Evolutionary conservation across 1,140 invertebrate species (phyloP).

Genomic region (Drosophila sulfurigaster): DNA sequence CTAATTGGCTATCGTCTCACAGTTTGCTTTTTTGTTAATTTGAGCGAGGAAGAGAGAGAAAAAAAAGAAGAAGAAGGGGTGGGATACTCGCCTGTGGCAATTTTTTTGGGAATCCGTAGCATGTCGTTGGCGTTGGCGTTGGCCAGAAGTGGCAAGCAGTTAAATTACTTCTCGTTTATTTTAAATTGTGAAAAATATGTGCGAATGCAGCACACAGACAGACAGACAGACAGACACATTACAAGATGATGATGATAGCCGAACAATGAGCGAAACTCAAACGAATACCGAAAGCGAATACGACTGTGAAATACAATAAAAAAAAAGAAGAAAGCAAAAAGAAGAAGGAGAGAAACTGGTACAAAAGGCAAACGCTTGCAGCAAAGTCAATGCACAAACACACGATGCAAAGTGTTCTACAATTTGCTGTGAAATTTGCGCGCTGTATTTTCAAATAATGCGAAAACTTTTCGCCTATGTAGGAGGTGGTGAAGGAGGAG

Average conservation of each 20-base stretch:
- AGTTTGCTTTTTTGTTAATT: slow-evolving; percentile 40
- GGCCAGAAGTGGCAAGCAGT: slow-evolving; percentile 58
- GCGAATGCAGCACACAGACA: slow-evolving; percentile 55
- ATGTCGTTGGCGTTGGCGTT: slow-evolving; percentile 17
- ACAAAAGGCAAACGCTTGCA: slow-evolving; percentile 31
- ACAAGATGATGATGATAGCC: slow-evolving; percentile 74
- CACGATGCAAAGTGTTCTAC: slow-evolving; percentile 71
- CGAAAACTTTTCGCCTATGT: slow-evolving; percentile 79
- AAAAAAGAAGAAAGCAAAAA: slow-evolving; percentile 16
- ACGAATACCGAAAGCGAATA: slow-evolving; percentile 34
- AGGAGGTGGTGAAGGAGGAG: slow-evolving; percentile 22
- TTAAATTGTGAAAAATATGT: slow-evolving; percentile 82
- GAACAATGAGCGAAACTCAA: slow-evolving; percentile 57
- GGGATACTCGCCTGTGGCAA: slow-evolving; percentile 42
- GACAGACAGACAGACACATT: slow-evolving; percentile 45
- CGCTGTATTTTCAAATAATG: slow-evolving; percentile 81
- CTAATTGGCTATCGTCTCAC: slow-evolving; percentile 67
- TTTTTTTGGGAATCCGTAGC: slow-evolving; percentile 55
- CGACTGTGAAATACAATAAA: slow-evolving; percentile 16
- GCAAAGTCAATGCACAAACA: slow-evolving; percentile 67
- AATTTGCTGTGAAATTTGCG: slow-evolving; percentile 77
- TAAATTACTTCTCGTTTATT: slow-evolving; percentile 83
- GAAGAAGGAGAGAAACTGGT: too few species aligned
- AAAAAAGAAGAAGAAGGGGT: neutral
- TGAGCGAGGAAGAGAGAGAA: neutral